Base-by-base conservation (phyloP, 2,113 vertebrate species). In the Pygoscelis adeliae region DNA sequence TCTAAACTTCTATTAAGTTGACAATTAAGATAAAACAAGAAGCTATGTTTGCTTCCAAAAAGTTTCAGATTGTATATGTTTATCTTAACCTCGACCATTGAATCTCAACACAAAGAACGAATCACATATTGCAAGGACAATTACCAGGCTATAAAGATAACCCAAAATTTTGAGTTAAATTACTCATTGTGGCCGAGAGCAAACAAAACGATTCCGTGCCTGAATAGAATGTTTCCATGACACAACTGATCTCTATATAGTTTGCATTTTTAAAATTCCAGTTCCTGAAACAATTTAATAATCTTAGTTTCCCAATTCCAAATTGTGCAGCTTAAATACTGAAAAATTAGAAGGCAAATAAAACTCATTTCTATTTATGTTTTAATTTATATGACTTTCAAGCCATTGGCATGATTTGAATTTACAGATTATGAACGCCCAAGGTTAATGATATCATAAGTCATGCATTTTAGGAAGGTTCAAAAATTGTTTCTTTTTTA, bases 1-100 rank as follows among this genome's bases (percentile, higher is more conserved):
- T 34, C 49, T 65, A 47, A 67, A 72, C 19, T 38, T 42, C 30
- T 52, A 16, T n/a, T 49, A 65, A 21, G 10, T 7, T 42, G 44
- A 34, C 23, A 72, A 8, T 50, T 50, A 83, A 78, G 10, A 52
- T 14, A 82, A 79, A 76, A 56, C 7, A 62, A 32, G 8, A 82
- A 61, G 5, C 8, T 63, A 19, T 36, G 6, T 15, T 69, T 78
- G 65, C 7, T 77, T 69, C 14, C 58, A 72, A 47, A 74, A 89
- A 19, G 4, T 61, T 93, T 83, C 66, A 90, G 34, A 26, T 49
- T 2, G 2, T 16, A 40, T 40, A 26, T 65, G 20, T 80, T 69
- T 78, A 62, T 62, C 0, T 0, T 62, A 83, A 61, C 14, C 22
- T 13, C 5, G 44, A 11, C 18, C 13, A 32, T 2, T 59, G 32